Evolutionary conservation across 2,888 invertebrate genomes (phyloP), one percentile per base, ranked within the genome.

Genomic region (Scotopteryx bipunctaria): DNA sequence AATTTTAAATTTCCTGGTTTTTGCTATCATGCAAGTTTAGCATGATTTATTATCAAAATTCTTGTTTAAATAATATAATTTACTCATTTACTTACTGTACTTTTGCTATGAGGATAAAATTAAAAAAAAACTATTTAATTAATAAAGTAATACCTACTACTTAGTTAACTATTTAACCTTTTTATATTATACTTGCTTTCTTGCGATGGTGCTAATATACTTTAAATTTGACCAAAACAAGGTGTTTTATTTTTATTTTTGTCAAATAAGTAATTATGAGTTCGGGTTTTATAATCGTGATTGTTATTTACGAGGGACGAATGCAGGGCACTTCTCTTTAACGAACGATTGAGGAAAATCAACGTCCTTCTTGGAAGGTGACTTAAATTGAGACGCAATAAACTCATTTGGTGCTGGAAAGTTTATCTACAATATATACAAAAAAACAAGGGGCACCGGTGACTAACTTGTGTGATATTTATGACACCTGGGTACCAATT

Each of bases 291-390:
- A 45, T 55, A 38, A 55, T 49, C 32, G 38, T 21, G 33, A 27
- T 41, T 21, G 46, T 38, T 43, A 47, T 47, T 53, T 53, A 53
- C 38, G 43, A 43, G 42, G 46, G 33, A 32, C 47, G 3, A 25
- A 32, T 37, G 42, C 52, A 47, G 32, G 21, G 37, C 38, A 43
- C 27, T 25, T 31, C 59, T 48, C 33, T 63, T 63, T 48, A 41
- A 61, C 53, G 62, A 57, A 56, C 33, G 38, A 33, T 53, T 50
- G 44, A 63, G 58, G 58, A 55, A 50, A 59, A 55, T 6, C n/a
- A 44, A 45, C 25, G 17, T 19, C 9, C 3, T 48, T 48, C 44
- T 45, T 38, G 31, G 51, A 57, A 54, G 35, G 36, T 36, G 19
- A 49, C 15, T 19, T 5, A 35, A 33, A 27, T 41, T 41, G 27